Evolutionary conservation across 2,888 invertebrate species (phyloP), one percentile per base, ranked within the genome.

Genomic region (Drosophila parthenogenetica): DNA sequence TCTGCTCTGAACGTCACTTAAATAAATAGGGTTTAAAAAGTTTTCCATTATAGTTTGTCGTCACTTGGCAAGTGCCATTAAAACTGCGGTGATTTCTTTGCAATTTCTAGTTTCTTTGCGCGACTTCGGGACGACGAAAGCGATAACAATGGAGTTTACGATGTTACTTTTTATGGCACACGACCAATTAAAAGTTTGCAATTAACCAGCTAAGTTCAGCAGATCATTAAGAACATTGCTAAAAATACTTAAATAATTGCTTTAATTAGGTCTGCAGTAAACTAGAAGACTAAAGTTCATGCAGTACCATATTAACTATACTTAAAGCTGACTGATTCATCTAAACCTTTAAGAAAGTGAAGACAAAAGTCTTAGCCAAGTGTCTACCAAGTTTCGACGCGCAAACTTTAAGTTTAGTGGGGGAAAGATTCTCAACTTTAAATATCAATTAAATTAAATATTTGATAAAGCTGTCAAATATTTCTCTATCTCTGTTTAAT

Each of bases 21-120:
- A 54, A 67, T 62, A 71, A 81, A 65, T 67, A 70, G 46, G 64
- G 69, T 78, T 81, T 73, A 69, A 69, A 78, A 87, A 85, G 69
- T 77, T 77, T 75, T 72, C n/a, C 46, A 61, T 71, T 64, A 53
- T 86, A 79, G 81, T 77, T 78, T 48, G 70, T 42, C 39, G 51
- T 62, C 67, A 69, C 60, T 77, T 71, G 64, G 42, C 53, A 79
- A 85, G 60, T 66, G 64, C 43, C 67, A 66, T 74, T 74, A 71
- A 71, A 77, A 59, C 49, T 54, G 19, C 43, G 22, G 42, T 16
- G 51, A 66, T 58, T 76, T 19, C 51, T 59, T 62, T 39, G n/a
- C 11, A 48, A 40, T n/a, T 51, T 42, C 54, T 17, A 46, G 39
- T 13, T 45, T 50, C 42, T 25, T 49, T 22, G 35, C n/a, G 5